phyloP scores from a whole-genome alignment of 2,113 vertebrate species.

The Sturnus vulgaris region DNA sequence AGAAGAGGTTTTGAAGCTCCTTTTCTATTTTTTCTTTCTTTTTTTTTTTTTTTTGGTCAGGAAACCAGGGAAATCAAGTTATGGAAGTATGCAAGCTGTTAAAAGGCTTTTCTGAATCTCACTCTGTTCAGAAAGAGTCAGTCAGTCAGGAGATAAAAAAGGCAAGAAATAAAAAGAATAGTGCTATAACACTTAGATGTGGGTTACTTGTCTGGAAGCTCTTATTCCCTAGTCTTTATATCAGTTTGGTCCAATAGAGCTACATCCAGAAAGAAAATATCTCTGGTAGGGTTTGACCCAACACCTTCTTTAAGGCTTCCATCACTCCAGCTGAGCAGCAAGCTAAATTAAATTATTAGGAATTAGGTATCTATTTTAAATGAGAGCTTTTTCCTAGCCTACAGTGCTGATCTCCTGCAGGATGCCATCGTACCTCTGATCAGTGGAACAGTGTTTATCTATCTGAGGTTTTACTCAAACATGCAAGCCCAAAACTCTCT shows the following conservation, averaged over 20 bases:
- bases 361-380: background rate
- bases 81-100: background rate
- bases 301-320: background rate
- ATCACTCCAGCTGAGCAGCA: background rate
- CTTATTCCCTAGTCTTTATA: background rate
- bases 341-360: background rate
- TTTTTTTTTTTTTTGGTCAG: background rate
- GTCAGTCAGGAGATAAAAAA: background rate
- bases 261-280: background rate
- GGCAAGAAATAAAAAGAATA: background rate
- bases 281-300: background rate
- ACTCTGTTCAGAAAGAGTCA: background rate
- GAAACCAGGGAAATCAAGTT: background rate
- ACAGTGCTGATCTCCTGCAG: background rate
- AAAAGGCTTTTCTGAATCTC: background rate
- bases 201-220: background rate
- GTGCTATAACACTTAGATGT: accelerated
- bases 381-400: background rate
- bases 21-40: background rate
- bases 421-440: background rate
- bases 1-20: background rate
- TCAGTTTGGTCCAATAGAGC: background rate
- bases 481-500: background rate
- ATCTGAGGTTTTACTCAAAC: background rate
- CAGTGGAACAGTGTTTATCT: background rate